phyloP scores from a whole-genome alignment of 2,888 invertebrate genomes.

The Mycogona germanica region DNA sequence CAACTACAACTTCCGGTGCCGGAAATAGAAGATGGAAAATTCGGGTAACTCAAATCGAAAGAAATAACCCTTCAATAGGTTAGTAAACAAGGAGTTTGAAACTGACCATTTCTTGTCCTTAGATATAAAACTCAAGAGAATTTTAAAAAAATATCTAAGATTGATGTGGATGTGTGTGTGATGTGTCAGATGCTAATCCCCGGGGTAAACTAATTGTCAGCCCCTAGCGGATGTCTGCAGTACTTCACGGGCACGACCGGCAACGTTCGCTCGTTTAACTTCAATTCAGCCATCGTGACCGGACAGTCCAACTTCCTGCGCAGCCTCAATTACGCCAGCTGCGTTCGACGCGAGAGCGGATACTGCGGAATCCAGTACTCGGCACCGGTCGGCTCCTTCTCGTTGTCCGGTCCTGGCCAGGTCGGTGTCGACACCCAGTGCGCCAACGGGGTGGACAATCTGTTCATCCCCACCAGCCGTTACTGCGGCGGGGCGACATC shows the following conservation, averaged over 20 bases:
- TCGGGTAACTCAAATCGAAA: slow-evolving; percentile 17
- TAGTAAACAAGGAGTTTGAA: no score
- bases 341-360: slow-evolving; percentile 68
- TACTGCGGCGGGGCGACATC: slow-evolving; percentile 3
- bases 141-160: no score
- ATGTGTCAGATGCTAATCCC: no score
- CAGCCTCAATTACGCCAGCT: slow-evolving; percentile 79
- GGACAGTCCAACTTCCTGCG: slow-evolving; percentile 50
- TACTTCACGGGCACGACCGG: slow-evolving; percentile 69
- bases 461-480: slow-evolving; percentile 6
- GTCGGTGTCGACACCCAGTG: slow-evolving; percentile 5
- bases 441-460: slow-evolving; percentile 4
- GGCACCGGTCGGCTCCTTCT: slow-evolving; percentile 30
- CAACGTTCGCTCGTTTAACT: slow-evolving; percentile 70
- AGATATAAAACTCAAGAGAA: no score
- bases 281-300: slow-evolving; percentile 45
- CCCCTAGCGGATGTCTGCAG: slow-evolving; percentile 64
- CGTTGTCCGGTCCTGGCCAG: neutral
- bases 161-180: no score
- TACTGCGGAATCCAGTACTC: slow-evolving; percentile 78
- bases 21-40: slow-evolving; percentile 17
- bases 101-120: no score
- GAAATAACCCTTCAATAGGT: slow-evolving; percentile 16
- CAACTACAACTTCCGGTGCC: slow-evolving; percentile 16
- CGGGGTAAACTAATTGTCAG: no score